Conservation (phyloP, 2,888 invertebrate genomes). For the Malacosoma neustria region DNA sequence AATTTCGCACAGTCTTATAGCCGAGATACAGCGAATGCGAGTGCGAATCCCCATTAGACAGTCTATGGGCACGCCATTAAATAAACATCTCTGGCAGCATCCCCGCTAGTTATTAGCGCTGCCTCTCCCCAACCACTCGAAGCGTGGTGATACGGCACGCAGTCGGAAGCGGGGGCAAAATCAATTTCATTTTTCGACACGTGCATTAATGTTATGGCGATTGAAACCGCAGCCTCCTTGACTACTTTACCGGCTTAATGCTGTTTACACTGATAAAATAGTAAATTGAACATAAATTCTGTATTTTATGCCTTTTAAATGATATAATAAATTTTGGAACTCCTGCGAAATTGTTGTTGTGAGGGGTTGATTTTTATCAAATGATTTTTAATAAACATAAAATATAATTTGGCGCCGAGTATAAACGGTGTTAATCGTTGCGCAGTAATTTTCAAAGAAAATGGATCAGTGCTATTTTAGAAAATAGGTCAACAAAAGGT, state of each 20-base stretch:
- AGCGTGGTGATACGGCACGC: slow-evolving; percentile 67
- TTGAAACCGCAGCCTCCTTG: slow-evolving; percentile 37
- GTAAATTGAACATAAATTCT: neutral
- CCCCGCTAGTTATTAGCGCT: slow-evolving; percentile 67
- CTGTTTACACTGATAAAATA: slow-evolving; percentile 4
- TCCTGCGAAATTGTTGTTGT: neutral
- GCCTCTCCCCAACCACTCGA: slow-evolving; percentile 62
- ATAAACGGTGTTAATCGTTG: neutral
- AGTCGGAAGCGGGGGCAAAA: slow-evolving; percentile 58
- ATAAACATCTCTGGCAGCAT: slow-evolving; percentile 67
- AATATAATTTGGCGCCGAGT: neutral
- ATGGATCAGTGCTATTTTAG: neutral
- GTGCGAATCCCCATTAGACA: slow-evolving; percentile 56
- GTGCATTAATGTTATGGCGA: slow-evolving; percentile 60
- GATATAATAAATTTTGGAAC: neutral
- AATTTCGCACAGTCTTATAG: slow-evolving; percentile 23
- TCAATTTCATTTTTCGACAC: slow-evolving; percentile 73
- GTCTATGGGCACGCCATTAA: slow-evolving; percentile 69
- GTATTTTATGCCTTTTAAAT: neutral
- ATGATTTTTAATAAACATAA: neutral
- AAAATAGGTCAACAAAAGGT: neutral
- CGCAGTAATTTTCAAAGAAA: neutral
- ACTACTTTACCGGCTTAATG: slow-evolving; percentile 4
- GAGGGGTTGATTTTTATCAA: neutral
- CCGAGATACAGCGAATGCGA: slow-evolving; percentile 17